phyloP scores from a whole-genome alignment of 2,797 vertebrate species.

The Diplodus sargus region DNA sequence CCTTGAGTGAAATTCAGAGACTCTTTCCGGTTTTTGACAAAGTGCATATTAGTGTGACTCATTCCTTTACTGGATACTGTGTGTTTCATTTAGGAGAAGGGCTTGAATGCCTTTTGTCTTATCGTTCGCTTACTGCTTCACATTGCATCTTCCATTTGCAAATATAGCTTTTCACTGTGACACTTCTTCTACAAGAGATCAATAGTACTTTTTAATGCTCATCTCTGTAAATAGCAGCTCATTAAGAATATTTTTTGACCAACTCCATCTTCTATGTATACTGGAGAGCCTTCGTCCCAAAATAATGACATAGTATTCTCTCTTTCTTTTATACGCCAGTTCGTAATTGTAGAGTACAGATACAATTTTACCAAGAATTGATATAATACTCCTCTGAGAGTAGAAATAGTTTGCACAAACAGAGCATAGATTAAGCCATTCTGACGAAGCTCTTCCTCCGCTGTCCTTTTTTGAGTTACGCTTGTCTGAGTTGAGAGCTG shows the following conservation, averaged over 20 bases:
- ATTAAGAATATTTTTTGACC: neutral
- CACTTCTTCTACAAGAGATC: neutral
- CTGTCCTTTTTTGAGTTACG: conserved; percentile 11
- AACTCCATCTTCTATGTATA: neutral
- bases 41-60: conserved; percentile 35
- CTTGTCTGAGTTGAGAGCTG: neutral
- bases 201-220: neutral
- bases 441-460: conserved; percentile 18
- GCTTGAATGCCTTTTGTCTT: neutral
- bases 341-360: neutral
- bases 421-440: conserved; percentile 12
- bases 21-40: conserved; percentile 48
- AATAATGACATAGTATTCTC: neutral
- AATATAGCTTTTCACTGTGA: neutral
- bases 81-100: conserved; percentile 8
- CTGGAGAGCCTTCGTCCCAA: neutral
- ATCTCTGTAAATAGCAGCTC: neutral
- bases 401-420: neutral
- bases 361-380: neutral
- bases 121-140: neutral
- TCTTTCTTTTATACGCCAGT: neutral
- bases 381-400: conserved; percentile 8
- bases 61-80: conserved; percentile 33
- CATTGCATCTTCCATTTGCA: neutral
- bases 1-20: conserved; percentile 39